These are phyloP conservation scores for Dascillus cervinus DNA, from an alignment of 2,888 invertebrate species.

Conservation along the genomic window DNA sequence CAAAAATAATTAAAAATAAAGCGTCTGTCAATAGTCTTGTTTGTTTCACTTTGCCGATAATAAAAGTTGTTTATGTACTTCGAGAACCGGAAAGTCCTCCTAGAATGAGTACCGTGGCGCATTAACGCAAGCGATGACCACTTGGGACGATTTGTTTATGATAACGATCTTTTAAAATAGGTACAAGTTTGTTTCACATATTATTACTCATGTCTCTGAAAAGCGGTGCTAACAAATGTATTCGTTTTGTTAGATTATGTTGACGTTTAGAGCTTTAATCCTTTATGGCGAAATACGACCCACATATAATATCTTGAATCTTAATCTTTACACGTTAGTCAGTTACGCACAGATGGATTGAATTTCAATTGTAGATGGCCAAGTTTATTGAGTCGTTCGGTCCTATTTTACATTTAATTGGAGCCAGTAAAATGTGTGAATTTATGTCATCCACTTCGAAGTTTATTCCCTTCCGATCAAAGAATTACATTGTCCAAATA, in stretches of 20 bases:
- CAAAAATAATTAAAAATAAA: too few species aligned
- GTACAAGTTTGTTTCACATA: conserved; percentile 10
- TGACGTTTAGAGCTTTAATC: conserved; percentile 5
- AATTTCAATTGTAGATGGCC: conserved; percentile 7
- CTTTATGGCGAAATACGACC: conserved; percentile 7
- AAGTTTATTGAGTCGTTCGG: not conserved
- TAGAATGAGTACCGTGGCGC: too few species aligned
- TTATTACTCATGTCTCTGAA: conserved; percentile 10
- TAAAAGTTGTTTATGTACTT: too few species aligned
- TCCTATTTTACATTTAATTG: not conserved
- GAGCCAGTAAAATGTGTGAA: too few species aligned
- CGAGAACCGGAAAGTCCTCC: too few species aligned
- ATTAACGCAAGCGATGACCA: conserved; percentile 8
- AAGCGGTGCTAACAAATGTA: conserved; percentile 8
- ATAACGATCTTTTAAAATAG: conserved; percentile 11
- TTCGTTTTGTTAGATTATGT: conserved; percentile 9
- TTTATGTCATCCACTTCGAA: conserved; percentile 1
- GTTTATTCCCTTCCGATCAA: too few species aligned
- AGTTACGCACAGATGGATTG: conserved; percentile 8
- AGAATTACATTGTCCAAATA: too few species aligned
- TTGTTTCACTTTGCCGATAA: too few species aligned
- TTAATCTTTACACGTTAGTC: conserved; percentile 7
- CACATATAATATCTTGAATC: conserved; percentile 7
- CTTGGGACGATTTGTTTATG: conserved; percentile 11
- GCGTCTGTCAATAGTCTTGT: too few species aligned